Percentiles rank a stretch among this genome's conserved stretches.
phyloP scores from a whole-genome alignment of 2,797 vertebrate genomes.

The Chiroxiphia lanceolata region DNA sequence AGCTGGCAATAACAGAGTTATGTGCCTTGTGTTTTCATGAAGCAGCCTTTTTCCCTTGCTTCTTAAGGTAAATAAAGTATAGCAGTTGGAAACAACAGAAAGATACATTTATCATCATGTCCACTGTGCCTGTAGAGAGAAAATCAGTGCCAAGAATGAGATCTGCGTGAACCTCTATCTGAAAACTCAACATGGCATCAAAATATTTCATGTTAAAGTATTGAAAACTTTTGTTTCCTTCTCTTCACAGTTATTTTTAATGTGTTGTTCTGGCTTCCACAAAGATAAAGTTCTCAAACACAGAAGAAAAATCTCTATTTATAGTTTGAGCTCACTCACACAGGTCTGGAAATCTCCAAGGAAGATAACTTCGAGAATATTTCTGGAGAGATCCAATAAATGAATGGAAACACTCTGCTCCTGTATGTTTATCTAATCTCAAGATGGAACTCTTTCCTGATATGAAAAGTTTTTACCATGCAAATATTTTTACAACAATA shows the following conservation, averaged over 20 bases:
- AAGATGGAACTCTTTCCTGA: background rate
- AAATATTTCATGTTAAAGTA: background rate
- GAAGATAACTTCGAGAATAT: background rate
- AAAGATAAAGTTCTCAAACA: background rate
- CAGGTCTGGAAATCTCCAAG: background rate
- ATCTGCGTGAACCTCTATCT: background rate
- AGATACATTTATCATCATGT: background rate
- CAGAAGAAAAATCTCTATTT: background rate
- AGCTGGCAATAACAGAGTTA: background rate
- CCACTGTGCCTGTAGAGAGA: background rate
- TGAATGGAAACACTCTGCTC: background rate
- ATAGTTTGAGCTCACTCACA: background rate
- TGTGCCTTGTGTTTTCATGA: background rate
- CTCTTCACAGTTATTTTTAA: background rate
- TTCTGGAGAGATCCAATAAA: background rate
- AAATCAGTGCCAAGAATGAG: background rate
- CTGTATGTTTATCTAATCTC: background rate
- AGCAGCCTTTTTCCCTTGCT: background rate
- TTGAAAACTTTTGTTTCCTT: background rate
- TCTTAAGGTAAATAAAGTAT: conserved; percentile 15
- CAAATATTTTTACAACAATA: background rate
- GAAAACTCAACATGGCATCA: background rate
- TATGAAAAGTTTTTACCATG: background rate
- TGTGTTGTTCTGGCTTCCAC: background rate
- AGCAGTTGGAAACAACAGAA: background rate